Conservation (phyloP, 2,113 vertebrate genomes). For the Pseudorectes ferrugineus region DNA sequence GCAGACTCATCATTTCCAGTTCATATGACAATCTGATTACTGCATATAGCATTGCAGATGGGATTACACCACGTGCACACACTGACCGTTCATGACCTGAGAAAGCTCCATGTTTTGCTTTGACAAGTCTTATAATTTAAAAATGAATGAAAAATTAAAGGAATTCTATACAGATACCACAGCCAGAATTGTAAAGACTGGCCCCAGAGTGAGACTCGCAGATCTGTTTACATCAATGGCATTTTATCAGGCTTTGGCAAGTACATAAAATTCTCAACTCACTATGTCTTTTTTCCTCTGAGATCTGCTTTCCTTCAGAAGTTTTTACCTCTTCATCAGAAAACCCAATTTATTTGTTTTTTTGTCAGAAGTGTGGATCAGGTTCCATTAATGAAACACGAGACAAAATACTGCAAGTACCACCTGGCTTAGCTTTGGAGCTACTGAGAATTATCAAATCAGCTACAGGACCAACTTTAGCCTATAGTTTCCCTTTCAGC, state of each 20-base stretch:
- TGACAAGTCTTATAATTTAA: not conserved
- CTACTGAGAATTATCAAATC: not conserved
- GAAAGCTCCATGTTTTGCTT: not conserved
- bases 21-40: not conserved
- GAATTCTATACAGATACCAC: not conserved
- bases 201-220: accelerated
- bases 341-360: not conserved
- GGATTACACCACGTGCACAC: not conserved
- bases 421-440: not conserved
- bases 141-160: not conserved
- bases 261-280: not conserved
- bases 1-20: not conserved
- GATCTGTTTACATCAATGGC: not conserved
- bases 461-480: not conserved
- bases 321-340: not conserved
- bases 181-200: not conserved
- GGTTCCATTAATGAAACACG: not conserved
- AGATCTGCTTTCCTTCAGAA: not conserved
- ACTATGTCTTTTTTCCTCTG: not conserved
- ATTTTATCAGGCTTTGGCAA: not conserved
- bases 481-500: not conserved
- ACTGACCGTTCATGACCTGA: not conserved
- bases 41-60: not conserved
- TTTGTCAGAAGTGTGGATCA: not conserved
- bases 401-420: not conserved